Evolutionary conservation across 1,140 invertebrate species (phyloP).

Genomic region (Phthorimaea operculella): DNA sequence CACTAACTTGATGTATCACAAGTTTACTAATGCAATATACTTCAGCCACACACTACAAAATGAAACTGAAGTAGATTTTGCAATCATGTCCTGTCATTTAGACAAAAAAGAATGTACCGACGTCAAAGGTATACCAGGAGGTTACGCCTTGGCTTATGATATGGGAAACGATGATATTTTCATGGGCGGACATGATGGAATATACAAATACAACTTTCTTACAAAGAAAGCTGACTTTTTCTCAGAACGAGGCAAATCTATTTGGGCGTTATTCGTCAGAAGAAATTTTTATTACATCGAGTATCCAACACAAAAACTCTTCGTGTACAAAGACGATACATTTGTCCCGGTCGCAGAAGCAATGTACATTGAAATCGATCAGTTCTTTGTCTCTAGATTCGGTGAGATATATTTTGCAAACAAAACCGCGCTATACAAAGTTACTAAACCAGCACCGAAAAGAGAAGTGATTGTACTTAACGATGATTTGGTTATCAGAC

Average conservation of each 20-base stretch:
- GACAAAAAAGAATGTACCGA: slow-evolving; percentile 23
- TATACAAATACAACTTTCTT: slow-evolving; percentile 53
- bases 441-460: slow-evolving; percentile 23
- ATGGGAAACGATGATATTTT: slow-evolving; percentile 46
- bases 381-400: slow-evolving; percentile 42
- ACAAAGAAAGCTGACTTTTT: slow-evolving; percentile 43
- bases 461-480: slow-evolving; percentile 26
- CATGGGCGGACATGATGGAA: slow-evolving; percentile 49
- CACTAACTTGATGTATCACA: slow-evolving; percentile 45
- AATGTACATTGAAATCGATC: slow-evolving; percentile 39
- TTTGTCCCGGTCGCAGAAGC: slow-evolving; percentile 44
- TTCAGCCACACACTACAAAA: slow-evolving; percentile 44
- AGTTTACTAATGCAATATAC: slow-evolving; percentile 38
- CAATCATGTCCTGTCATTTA: slow-evolving; percentile 36
- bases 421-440: slow-evolving; percentile 47
- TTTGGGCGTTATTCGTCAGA: slow-evolving; percentile 46
- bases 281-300: slow-evolving; percentile 54
- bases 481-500: slow-evolving; percentile 33
- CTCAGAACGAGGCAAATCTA: slow-evolving; percentile 46
- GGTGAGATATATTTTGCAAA: slow-evolving; percentile 47
- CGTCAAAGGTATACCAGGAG: slow-evolving; percentile 34
- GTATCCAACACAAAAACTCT: slow-evolving; percentile 47
- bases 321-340: slow-evolving; percentile 40
- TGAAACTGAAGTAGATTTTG: slow-evolving; percentile 36
- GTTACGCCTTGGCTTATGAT: slow-evolving; percentile 50